Evolutionary conservation across 2,113 vertebrate species (phyloP), one percentile per base, ranked within the genome.

Genomic region (Heptranchias perlo): DNA sequence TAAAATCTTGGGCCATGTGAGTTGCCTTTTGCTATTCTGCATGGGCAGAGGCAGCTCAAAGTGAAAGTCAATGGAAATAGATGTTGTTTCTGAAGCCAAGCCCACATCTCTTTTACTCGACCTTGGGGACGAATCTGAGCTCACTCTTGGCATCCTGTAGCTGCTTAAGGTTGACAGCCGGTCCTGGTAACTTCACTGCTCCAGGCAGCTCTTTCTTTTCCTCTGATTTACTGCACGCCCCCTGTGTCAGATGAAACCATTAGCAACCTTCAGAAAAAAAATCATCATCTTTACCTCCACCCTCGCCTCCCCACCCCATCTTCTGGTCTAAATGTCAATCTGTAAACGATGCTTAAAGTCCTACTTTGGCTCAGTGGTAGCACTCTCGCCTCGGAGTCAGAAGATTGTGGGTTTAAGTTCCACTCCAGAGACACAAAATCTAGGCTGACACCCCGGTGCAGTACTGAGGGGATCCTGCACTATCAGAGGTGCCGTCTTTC

Each of bases 71-170:
- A 52, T 69, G 47, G 25, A 44, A 95, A 62, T 65, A 14, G 39
- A 69, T 89, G 16, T 2, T 91, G 61, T 96, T 95, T 78, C 95
- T 73, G 94, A 13, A 95, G 82, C 76, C 25, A 91, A 28, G 13
- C 28, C 58, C 96, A 96, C 96, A 84, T 97, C 76, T 96, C 96
- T 98, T 98, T 96, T 98, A 97, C 96, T 98, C 98, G 96, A 97
- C 97, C 97, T 96, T 98, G 96, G 98, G 98, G 96, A 98, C 98
- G 96, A 97, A 98, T 96, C 98, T 98, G 96, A 99, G 98, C 97
- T 99, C 99, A 31, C 98, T 99, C 97, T 99, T 99, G 97, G 99
- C 98, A 87, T 99, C 99, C 97, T 99, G 98, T 96, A 99, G 98
- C 97, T 99, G 99, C 49, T 98, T 98, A 21, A 99, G 98, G 97